Base-by-base conservation (phyloP, 2,113 vertebrate genomes). In the Helogale parvula region DNA sequence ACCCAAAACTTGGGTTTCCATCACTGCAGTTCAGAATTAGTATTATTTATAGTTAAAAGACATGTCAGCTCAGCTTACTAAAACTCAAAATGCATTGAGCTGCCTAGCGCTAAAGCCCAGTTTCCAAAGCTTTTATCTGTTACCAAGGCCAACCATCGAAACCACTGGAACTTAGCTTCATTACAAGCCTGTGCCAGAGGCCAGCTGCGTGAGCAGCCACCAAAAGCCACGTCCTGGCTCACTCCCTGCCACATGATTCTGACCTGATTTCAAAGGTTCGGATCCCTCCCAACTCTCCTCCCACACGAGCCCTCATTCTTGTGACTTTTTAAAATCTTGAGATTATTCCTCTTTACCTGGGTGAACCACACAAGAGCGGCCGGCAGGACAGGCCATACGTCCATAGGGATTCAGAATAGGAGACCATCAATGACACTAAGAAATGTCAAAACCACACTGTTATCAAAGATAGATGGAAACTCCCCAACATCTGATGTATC, bases 41-140 rank as follows among this genome's bases (percentile, higher is more conserved):
- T n/a, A 82, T 88, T 82, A 86, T 94, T 92, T 94, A 74, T 65
- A 97, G 74, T 71, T 96, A 84, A 83, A 96, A 85, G 60, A 54
- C 33, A 2, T 38, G 21, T 86, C 74, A 80, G 47, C 33, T 93
- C 52, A 82, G 81, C 88, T 92, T 86, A 33, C 50, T 88, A 17
- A 95, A 88, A 72, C 57, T 85, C 77, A 88, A 88, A 97, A 88
- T 50, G n/a, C 33, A 25, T 41, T 63, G 57, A 60, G 82, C 52
- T 12, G 17, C 79, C 88, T 41, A 35, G 45, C 88, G 81, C 81
- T 80, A 45, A 82, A 86, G 38, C 52, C 38, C 66, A 33, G 60
- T 82, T 77, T 97, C 86, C 35, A 84, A 95, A 54, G 68, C 52
- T 93, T 91, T 95, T 54, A 60, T 90, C 85, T 96, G 71, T 69